Conservation (phyloP, 2,797 vertebrate genomes). For the Paramormyrops hopkinsi region DNA sequence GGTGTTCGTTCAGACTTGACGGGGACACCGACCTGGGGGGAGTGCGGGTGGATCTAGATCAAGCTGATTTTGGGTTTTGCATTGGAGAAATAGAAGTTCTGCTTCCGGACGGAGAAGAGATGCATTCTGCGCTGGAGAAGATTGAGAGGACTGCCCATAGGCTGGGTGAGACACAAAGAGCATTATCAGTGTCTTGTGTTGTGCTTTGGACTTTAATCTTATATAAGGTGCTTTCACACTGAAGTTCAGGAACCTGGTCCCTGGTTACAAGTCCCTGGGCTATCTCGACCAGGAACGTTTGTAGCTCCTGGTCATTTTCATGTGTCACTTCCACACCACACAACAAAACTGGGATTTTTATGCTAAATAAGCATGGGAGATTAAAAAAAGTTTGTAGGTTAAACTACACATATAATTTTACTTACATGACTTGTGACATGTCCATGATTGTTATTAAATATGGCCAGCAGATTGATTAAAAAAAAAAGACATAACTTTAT, state of each 20-base stretch:
- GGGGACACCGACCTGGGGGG: conserved; percentile 31
- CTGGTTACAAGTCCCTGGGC: neutral
- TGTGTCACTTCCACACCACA: neutral
- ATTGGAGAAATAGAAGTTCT: conserved; percentile 72
- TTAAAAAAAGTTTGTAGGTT: neutral
- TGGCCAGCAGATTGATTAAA: neutral
- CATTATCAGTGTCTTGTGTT: neutral
- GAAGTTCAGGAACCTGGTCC: neutral
- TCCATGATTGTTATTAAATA: neutral
- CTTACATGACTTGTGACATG: neutral
- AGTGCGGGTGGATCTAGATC: conserved; percentile 63
- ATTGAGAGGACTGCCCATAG: conserved; percentile 54
- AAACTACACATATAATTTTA: neutral
- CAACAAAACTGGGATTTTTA: neutral
- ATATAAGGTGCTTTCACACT: neutral
- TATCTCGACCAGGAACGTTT: neutral
- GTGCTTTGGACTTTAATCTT: neutral
- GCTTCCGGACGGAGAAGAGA: conserved; percentile 54
- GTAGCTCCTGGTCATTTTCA: neutral
- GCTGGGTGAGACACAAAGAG: conserved; percentile 51
- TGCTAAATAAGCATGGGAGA: neutral
- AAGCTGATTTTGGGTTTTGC: conserved; percentile 65
- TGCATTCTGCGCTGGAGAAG: conserved; percentile 53
- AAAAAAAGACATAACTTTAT: no score
- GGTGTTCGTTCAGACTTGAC: conserved; percentile 54